Conservation (phyloP, 2,888 invertebrate genomes). For the Cynaeus angustus region DNA sequence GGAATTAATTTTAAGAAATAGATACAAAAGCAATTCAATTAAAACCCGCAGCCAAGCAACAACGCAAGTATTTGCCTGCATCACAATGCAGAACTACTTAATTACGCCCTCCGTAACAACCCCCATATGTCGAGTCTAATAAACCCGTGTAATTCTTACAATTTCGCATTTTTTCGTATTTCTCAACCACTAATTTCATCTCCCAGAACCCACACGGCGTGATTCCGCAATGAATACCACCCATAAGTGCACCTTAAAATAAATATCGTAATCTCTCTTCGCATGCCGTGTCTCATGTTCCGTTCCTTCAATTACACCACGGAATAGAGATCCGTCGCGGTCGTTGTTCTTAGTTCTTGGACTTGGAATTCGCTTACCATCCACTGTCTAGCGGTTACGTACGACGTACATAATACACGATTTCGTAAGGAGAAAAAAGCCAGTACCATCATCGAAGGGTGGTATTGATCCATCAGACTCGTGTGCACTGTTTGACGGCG, state of each 20-base stretch:
- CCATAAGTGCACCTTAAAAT: conserved; percentile 26
- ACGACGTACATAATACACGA: no score
- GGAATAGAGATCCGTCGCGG: conserved; percentile 22
- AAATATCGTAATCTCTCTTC: conserved; percentile 33
- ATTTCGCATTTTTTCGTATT: background rate
- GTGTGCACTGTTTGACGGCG: conserved; percentile 20
- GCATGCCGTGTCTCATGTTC: conserved; percentile 23
- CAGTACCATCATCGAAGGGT: conserved; percentile 42
- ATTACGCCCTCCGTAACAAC: background rate
- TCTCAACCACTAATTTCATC: background rate
- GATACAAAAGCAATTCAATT: no score
- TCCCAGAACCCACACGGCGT: conserved; percentile 9
- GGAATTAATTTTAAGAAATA: no score
- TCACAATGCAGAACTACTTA: no score
- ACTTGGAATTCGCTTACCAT: conserved; percentile 12
- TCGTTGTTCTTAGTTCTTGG: conserved; percentile 26
- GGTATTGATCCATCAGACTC: conserved; percentile 37
- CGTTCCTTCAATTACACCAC: conserved; percentile 40
- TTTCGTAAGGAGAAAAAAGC: conserved; percentile 2
- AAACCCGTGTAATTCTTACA: background rate
- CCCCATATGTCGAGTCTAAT: background rate
- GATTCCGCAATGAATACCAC: conserved; percentile 21
- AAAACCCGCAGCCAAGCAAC: no score
- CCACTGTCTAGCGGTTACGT: background rate
- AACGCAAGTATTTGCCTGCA: no score